Conservation (phyloP, 2,797 vertebrate species). For the Dendrocincla tyrannina region DNA sequence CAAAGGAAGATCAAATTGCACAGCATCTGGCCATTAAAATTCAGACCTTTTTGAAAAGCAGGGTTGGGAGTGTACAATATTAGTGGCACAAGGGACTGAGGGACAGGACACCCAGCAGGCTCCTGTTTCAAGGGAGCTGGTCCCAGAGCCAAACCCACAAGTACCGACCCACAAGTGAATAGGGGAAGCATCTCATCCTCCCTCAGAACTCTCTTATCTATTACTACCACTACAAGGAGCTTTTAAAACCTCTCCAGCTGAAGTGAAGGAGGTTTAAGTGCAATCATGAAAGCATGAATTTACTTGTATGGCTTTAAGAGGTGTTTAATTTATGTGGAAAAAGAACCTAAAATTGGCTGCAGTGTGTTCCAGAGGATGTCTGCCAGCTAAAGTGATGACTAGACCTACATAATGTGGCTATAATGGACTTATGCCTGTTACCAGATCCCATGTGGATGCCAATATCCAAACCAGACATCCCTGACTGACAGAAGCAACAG, state of each 20-base stretch:
- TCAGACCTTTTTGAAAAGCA: neutral
- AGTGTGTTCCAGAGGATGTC: neutral
- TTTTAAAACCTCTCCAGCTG: slow-evolving; percentile 20
- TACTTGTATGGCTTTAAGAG: neutral
- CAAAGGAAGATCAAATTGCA: neutral
- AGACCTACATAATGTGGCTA: neutral
- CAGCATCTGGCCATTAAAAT: neutral
- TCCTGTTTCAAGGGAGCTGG: neutral
- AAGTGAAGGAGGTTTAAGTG: neutral
- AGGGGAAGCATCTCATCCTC: neutral
- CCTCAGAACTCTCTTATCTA: neutral
- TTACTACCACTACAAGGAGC: neutral
- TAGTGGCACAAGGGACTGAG: rapidly evolving
- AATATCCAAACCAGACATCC: neutral
- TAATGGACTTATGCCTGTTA: neutral
- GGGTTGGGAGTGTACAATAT: neutral
- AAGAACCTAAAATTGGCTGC: neutral
- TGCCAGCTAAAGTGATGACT: neutral
- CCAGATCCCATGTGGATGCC: neutral
- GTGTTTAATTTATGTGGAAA: neutral
- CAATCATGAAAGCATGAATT: neutral
- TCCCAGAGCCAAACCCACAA: neutral
- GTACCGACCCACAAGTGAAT: rapidly evolving
- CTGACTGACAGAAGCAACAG: neutral
- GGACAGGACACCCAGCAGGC: neutral